Base-by-base conservation (phyloP, 2,113 vertebrate genomes). In the Riparia riparia region DNA sequence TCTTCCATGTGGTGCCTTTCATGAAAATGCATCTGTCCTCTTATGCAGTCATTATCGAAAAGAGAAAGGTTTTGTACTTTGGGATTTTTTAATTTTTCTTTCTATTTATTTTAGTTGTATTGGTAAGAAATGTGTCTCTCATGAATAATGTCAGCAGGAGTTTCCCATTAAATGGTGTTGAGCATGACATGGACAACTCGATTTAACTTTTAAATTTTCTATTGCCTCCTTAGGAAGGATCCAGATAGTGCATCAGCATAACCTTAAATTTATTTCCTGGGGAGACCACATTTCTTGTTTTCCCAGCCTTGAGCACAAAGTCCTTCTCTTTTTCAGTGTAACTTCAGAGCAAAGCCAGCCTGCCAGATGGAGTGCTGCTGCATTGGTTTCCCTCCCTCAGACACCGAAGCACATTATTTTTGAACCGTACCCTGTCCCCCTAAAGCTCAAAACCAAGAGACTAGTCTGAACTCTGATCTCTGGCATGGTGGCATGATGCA, bases 1-100 rank as follows among this genome's bases (percentile, higher is more conserved):
- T 90, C 82, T 94, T 95, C 96, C 89, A 82, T 86, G 70, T 98
- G 98, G 96, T 91, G 95, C 96, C 95, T 98, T 97, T 96, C 95
- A 96, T 89, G 91, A 86, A 96, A 95, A 97, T 97, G 90, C 94
- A 93, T 97, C 92, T 95, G 83, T 96, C 74, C 91, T 96, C 91
- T 97, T 97, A 90, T 87, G 64, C 79, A 49, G 93, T 85, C 60
- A 82, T 97, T 95, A 93, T 95, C 44, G 61, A 84, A 96, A 41
- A 71, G 72, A 86, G 93, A 96, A 88, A 72, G 84, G 60, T 93
- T 96, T 96, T 92, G 91, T 97, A 94, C 85, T 93, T 74, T 17
- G 51, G 53, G 76, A 78, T 82, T 82, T 87, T 74, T 3, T 28
- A 8, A 6, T 17, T 80, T 76, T 61, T 32, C 81, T 76, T 63